Conservation (phyloP, 1,140 invertebrate species). For the Thalassaphorura encarpata region DNA sequence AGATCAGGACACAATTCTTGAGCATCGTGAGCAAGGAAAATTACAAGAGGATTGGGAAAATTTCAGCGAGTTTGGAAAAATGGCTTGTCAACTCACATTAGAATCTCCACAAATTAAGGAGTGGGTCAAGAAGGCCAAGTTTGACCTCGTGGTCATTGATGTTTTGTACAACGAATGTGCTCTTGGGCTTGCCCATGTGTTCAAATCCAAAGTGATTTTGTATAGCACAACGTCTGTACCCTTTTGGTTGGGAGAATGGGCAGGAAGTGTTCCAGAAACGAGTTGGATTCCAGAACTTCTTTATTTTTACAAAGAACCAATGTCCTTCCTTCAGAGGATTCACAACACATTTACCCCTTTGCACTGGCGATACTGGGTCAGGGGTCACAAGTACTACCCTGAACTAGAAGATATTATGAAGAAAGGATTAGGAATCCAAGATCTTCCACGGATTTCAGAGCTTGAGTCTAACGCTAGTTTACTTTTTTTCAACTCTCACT, state of each 20-base stretch:
- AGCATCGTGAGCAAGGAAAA: too few species aligned
- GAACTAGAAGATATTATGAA: background rate
- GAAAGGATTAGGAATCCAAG: conserved; percentile 6
- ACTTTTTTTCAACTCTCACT: conserved; percentile 4
- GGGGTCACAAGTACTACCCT: background rate
- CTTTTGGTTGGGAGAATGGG: background rate
- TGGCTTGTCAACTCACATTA: too few species aligned
- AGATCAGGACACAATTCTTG: too few species aligned
- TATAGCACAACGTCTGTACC: background rate
- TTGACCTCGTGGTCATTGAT: conserved; percentile 31
- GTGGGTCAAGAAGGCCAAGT: conserved; percentile 18
- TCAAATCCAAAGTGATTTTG: conserved; percentile 16
- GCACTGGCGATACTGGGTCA: background rate
- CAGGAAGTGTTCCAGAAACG: background rate
- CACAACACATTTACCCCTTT: background rate
- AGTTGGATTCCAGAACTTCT: background rate
- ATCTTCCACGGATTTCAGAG: conserved; percentile 7
- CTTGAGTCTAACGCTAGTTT: background rate
- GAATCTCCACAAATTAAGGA: conserved; percentile 5
- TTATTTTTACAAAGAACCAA: background rate
- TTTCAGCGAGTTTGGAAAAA: too few species aligned
- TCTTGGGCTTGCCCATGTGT: conserved; percentile 19
- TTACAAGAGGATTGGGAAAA: too few species aligned
- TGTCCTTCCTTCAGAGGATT: conserved; percentile 8
- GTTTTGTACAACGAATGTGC: conserved; percentile 26